These are phyloP conservation scores for Plebejus argus DNA, from an alignment of 2,888 invertebrate species.

Conservation along the genomic window DNA sequence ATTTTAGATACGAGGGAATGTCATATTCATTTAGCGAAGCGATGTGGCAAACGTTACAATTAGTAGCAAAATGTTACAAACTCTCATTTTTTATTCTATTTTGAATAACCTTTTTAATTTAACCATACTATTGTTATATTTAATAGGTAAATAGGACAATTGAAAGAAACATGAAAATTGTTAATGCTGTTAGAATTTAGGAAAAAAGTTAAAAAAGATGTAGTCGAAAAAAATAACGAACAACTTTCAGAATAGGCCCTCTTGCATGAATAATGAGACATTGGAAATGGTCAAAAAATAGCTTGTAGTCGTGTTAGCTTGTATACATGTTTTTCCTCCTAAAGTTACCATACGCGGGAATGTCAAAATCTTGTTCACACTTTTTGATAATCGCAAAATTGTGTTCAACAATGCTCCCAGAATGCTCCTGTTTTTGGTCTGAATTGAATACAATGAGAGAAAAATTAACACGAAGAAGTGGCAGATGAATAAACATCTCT, in stretches of 20 bases:
- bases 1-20: neutral
- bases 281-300: conserved; percentile 51
- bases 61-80: too few relatives aligned
- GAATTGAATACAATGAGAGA: conserved; percentile 22
- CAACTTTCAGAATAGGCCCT: conserved; percentile 46
- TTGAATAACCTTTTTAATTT: too few relatives aligned
- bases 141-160: too few relatives aligned
- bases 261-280: conserved; percentile 63
- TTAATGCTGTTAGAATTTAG: too few relatives aligned
- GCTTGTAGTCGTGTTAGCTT: conserved; percentile 47
- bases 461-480: conserved; percentile 17
- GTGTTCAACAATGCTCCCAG: conserved; percentile 17
- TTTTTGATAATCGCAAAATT: conserved; percentile 38
- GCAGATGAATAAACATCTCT: conserved; percentile 6
- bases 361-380: conserved; percentile 43
- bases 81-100: neutral
- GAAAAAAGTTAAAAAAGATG: too few relatives aligned
- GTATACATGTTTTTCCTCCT: conserved; percentile 45
- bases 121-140: too few relatives aligned
- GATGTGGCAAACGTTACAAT: neutral
- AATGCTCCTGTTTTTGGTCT: neutral
- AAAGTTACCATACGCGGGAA: conserved; percentile 42
- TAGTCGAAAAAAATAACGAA: neutral
- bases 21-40: neutral
- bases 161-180: neutral